Base-by-base conservation (phyloP, 2,888 invertebrate species). In the Biston betularia region DNA sequence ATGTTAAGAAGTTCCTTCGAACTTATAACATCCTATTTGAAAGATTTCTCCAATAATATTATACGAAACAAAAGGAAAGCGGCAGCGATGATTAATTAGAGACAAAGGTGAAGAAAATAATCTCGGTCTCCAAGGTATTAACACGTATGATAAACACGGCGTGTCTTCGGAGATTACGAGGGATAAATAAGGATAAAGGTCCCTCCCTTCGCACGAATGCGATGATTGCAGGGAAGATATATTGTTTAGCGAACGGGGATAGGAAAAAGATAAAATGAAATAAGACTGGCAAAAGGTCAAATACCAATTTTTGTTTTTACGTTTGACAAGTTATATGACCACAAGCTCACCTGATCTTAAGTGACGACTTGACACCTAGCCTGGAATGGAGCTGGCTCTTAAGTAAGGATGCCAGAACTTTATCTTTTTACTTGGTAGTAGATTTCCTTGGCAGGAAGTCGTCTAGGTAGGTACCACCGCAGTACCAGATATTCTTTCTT, bases 81-180 rank as follows among this genome's bases (percentile, higher is more conserved):
- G 15, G 42, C 35, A 46, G 48, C 53, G 33, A 55, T 45, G 38
- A 63, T 66, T 63, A 63, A 67, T 63, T 49, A 49, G 6, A 49
- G 44, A 62, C 67, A 67, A 65, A 73, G 63, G 67, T 69, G 65
- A 54, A 63, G 65, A 67, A 67, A 68, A 64, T 66, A 70, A 70
- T 63, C 65, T 68, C 54, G n/a, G 65, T 49, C 65, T 48, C 50
- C 0, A 10, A 50, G 54, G 71, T 65, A 69, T 73, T 69, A 71
- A 65, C 46, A 46, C 55, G 50, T 68, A 55, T 68, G 68, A 67
- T 61, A 65, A 70, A 67, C 55, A 68, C 63, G 56, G 57, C 63
- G 65, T 52, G 57, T 72, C 67, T 59, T 34, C 45, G 45, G 63
- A 65, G 65, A 70, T 71, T 68, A 68, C 46, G 14, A 40, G 45